Evolutionary conservation across 2,888 invertebrate genomes (phyloP).

Genomic region (Encarsia formosa): DNA sequence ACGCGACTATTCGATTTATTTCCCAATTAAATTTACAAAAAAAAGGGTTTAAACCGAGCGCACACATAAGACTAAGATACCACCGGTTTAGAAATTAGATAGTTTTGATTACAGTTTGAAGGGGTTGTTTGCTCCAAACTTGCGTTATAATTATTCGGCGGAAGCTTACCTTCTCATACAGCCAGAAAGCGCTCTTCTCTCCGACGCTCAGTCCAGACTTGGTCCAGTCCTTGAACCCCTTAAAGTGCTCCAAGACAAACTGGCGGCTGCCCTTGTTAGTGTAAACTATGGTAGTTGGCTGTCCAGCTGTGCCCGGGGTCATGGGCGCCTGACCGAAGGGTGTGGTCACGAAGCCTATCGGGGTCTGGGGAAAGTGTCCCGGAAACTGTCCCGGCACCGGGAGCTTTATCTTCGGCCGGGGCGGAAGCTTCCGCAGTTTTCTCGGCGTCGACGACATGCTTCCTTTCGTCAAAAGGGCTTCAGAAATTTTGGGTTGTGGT

Average conservation of each 20-base stretch:
- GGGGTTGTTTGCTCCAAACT: too few relatives aligned
- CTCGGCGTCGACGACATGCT: background rate
- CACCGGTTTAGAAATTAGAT: too few relatives aligned
- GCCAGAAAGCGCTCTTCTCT: conserved; percentile 76
- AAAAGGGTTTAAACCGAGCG: too few relatives aligned
- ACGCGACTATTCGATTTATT: too few relatives aligned
- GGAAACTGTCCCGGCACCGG: conserved; percentile 44
- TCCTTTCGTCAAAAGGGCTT: background rate
- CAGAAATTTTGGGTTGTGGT: background rate
- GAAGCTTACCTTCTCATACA: conserved; percentile 68
- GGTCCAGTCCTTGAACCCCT: conserved; percentile 74
- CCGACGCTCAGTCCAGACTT: conserved; percentile 79
- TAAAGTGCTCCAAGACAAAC: conserved; percentile 76
- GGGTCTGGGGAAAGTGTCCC: conserved; percentile 41
- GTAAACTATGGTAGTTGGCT: conserved; percentile 53
- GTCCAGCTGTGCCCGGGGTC: conserved; percentile 45
- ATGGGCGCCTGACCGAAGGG: conserved; percentile 45
- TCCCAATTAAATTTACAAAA: too few relatives aligned
- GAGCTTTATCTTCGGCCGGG: conserved; percentile 44
- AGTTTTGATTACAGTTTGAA: too few relatives aligned
- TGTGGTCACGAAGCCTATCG: conserved; percentile 37
- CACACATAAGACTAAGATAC: too few relatives aligned
- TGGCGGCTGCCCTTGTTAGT: conserved; percentile 69
- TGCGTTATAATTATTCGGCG: background rate
- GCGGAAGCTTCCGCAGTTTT: conserved; percentile 32